Conservation (phyloP, 2,797 vertebrate species). For the Poecile montanus region DNA sequence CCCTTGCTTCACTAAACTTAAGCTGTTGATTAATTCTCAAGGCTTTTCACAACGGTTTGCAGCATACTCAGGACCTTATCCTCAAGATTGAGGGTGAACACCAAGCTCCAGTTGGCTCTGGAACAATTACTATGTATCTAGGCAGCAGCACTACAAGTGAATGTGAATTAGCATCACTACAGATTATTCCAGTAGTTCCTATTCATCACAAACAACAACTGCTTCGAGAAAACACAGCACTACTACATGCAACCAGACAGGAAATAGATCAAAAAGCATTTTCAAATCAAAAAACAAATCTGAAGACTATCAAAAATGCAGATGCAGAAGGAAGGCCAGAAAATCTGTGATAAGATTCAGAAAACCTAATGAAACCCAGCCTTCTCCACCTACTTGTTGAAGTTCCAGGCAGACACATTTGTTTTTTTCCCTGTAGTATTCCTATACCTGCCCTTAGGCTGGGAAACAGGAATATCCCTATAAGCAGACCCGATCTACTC, state of each 20-base stretch:
- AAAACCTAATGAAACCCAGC: background rate
- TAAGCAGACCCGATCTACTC: background rate
- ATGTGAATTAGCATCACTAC: constrained; percentile 35
- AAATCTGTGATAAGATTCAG: background rate
- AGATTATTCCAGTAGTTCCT: constrained; percentile 26
- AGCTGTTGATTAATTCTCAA: background rate
- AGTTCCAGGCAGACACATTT: background rate
- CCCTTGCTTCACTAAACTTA: background rate
- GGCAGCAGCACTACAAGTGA: constrained; percentile 20
- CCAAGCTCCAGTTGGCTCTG: background rate
- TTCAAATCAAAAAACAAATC: background rate
- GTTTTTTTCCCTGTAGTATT: background rate
- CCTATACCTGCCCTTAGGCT: background rate
- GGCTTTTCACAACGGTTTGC: background rate
- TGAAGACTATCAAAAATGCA: background rate
- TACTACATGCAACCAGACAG: background rate
- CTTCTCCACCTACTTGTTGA: background rate
- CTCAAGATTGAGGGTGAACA: background rate
- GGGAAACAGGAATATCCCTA: background rate
- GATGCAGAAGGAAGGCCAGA: background rate
- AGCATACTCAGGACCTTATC: background rate
- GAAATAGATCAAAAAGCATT: background rate
- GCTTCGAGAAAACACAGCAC: background rate
- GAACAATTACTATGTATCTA: constrained; percentile 36
- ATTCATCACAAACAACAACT: constrained; percentile 1